Percentiles rank a stretch among this genome's conserved stretches.
Evolutionary conservation across 2,888 invertebrate genomes (phyloP).

Genomic region (Myathropa florea): DNA sequence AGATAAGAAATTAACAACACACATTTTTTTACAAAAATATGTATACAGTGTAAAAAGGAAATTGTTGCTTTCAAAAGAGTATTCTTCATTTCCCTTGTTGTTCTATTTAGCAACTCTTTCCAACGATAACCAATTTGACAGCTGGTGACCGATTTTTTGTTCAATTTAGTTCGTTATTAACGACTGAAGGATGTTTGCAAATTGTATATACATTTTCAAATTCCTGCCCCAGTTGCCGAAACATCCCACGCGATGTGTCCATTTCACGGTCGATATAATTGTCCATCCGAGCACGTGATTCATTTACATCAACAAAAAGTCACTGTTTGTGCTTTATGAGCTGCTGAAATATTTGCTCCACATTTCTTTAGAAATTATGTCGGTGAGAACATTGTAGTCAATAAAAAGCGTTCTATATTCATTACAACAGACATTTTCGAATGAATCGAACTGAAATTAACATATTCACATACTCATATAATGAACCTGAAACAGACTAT

Average conservation of each 20-base stretch:
- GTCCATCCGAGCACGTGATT: conserved; percentile 16
- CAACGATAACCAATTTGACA: too few species aligned
- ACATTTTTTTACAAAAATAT: too few species aligned
- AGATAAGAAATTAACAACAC: too few species aligned
- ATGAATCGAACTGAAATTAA: neutral
- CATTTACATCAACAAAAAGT: neutral
- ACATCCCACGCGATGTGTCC: conserved; percentile 6
- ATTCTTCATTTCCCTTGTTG: too few species aligned
- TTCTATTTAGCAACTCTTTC: too few species aligned
- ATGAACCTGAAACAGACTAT: too few species aligned
- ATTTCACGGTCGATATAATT: conserved; percentile 25
- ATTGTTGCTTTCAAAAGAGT: too few species aligned
- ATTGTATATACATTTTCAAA: neutral
- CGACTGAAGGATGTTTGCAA: neutral
- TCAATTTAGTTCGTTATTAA: too few species aligned
- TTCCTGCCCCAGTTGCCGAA: neutral
- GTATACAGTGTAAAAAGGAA: too few species aligned
- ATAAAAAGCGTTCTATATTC: neutral
- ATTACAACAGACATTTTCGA: neutral
- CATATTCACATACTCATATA: too few species aligned
- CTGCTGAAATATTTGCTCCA: neutral
- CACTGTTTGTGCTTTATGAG: neutral
- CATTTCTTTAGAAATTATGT: neutral
- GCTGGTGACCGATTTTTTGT: too few species aligned
- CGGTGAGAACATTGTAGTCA: neutral